Conservation (phyloP, 2,797 vertebrate genomes). For the Nyctalus aviator region DNA sequence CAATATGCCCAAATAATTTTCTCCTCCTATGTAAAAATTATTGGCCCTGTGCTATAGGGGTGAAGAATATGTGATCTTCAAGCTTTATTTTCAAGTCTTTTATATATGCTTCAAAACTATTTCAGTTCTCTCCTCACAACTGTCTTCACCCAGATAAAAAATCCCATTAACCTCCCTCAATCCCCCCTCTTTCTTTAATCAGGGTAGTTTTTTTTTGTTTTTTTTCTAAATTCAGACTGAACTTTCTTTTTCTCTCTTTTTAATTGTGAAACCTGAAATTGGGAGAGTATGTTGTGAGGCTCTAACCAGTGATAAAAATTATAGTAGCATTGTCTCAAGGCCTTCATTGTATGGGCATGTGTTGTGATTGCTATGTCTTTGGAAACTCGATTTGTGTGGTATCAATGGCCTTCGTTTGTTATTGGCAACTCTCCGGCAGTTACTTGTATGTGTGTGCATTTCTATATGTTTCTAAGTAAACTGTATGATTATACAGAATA, state of each 20-base stretch:
- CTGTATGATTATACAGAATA: not conserved
- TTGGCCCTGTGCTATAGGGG: not conserved
- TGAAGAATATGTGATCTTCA: not conserved
- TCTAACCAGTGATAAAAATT: not conserved
- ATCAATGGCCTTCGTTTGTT: not conserved
- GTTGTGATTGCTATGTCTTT: not conserved
- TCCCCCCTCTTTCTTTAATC: not conserved
- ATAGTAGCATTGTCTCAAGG: not conserved
- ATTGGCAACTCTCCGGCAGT: not conserved
- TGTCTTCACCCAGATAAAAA: constrained; percentile 47
- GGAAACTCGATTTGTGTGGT: not conserved
- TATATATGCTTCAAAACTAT: not conserved
- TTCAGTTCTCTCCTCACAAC: not conserved
- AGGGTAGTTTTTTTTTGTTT: not conserved
- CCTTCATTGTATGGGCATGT: not conserved
- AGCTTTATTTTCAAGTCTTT: not conserved
- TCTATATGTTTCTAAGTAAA: not conserved
- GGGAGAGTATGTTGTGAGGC: not conserved
- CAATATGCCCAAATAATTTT: not conserved
- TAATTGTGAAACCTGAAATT: constrained; percentile 41
- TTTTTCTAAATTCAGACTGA: constrained; percentile 31
- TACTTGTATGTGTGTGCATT: not conserved
- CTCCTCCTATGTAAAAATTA: not conserved
- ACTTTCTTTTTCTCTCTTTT: constrained; percentile 20
- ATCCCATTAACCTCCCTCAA: not conserved